These are phyloP conservation scores for Procambarus clarkii DNA, from an alignment of 1,140 invertebrate genomes.

Conservation along the genomic window DNA sequence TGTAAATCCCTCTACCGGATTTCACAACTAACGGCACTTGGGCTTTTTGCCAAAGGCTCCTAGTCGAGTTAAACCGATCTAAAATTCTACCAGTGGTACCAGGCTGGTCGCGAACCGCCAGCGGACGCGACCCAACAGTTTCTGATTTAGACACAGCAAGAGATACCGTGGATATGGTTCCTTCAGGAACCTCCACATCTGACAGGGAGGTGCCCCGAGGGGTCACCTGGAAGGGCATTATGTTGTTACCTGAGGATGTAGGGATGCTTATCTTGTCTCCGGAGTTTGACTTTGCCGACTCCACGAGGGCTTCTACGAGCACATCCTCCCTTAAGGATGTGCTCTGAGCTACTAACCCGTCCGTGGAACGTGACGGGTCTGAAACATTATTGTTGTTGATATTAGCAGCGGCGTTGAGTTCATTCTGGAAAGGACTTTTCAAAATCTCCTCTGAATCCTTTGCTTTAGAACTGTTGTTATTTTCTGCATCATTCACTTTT, in stretches of 20 bases:
- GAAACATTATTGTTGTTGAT: not conserved
- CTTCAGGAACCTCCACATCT: slow-evolving; percentile 54
- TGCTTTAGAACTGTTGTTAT: slow-evolving; percentile 4
- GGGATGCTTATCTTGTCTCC: slow-evolving; percentile 30
- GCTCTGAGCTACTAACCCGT: not conserved
- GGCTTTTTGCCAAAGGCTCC: slow-evolving; percentile 50
- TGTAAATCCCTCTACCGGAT: slow-evolving; percentile 15
- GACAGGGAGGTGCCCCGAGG: slow-evolving; percentile 47
- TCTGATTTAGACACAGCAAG: slow-evolving; percentile 40
- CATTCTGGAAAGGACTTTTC: not conserved
- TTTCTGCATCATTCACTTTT: slow-evolving; percentile 8
- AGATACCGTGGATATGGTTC: slow-evolving; percentile 48
- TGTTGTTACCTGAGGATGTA: not conserved
- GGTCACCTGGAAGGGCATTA: slow-evolving; percentile 45
- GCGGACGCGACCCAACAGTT: not conserved
- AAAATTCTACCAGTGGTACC: not conserved
- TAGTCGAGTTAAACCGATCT: not conserved
- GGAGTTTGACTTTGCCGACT: slow-evolving; percentile 46
- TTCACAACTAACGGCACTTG: slow-evolving; percentile 30
- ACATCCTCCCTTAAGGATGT: slow-evolving; percentile 43
- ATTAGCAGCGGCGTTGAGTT: not conserved
- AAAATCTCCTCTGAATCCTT: not conserved
- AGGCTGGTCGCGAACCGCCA: slow-evolving; percentile 18
- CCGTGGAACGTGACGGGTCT: not conserved
- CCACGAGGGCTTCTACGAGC: slow-evolving; percentile 45